Evolutionary conservation across 2,888 invertebrate species (phyloP), one percentile per base, ranked within the genome.

Genomic region (Lapara coniferarum): DNA sequence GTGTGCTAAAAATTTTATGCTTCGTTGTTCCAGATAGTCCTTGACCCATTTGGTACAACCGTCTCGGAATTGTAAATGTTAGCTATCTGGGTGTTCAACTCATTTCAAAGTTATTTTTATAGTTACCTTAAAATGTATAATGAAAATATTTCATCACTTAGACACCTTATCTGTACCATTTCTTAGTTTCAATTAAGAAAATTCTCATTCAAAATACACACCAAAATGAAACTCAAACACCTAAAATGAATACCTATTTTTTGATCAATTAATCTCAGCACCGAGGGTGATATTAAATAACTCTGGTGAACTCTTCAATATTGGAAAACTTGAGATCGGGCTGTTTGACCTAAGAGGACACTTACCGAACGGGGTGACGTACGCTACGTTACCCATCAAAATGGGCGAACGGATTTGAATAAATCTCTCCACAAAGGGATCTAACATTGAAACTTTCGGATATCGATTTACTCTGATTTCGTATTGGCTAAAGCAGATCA

Each of bases 341-440:
- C 58, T 57, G 67, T 53, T 57, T 67, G 69, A 69, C 69, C 69
- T 58, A n/a, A 44, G 66, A 66, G 58, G 66, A 58, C 69, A 57
- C 53, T 66, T 49, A 49, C 12, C 19, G 1, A 13, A 63, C 16
- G 49, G 19, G 57, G 57, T 57, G 57, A 37, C 30, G 13, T 13
- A 19, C 37, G 25, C 71, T 53, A 55, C 16, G 56, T 30, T 51
- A 67, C 58, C 69, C 72, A 74, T 71, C 68, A 73, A 78, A 73
- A 81, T 70, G 73, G 74, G 67, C 66, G 72, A 71, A 71, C 75
- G 76, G 74, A 81, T 81, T 82, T 77, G 70, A 79, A 83, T 83
- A 84, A 83, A 83, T 80, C 81, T 81, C 70, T 72, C 72, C 69
- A 73, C 75, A 77, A 75, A 73, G 72, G 76, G 75, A 74, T 76